Conservation (phyloP, 2,797 vertebrate species). For the Garrulus glandarius region DNA sequence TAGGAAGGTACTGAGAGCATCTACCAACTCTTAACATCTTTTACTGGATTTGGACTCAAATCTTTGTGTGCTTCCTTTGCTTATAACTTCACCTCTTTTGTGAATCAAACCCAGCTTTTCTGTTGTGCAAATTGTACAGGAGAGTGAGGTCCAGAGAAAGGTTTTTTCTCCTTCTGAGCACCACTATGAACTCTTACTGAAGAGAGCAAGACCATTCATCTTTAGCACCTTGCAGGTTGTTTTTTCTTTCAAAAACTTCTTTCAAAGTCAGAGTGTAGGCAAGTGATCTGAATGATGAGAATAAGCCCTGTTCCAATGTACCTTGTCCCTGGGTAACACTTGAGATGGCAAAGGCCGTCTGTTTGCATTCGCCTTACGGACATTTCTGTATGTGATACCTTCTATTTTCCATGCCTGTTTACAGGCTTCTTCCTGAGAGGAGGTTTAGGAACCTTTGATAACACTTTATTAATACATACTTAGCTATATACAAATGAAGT, state of each 20-base stretch:
- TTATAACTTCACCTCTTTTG: not conserved
- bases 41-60: not conserved
- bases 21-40: not conserved
- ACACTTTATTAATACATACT: not conserved
- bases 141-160: not conserved
- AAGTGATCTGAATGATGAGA: not conserved
- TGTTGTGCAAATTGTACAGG: not conserved
- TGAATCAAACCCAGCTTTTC: constrained; percentile 19
- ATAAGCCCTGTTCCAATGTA: not conserved
- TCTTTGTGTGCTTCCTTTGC: not conserved
- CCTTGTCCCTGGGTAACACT: not conserved
- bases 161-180: not conserved
- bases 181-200: not conserved
- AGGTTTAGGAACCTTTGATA: not conserved
- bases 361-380: rapidly evolving
- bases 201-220: constrained; percentile 6
- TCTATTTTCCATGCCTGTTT: not conserved
- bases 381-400: not conserved
- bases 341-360: not conserved
- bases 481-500: not conserved
- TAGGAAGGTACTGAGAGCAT: not conserved
- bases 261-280: not conserved
- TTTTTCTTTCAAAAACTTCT: constrained; percentile 25
- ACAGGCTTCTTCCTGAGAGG: not conserved
- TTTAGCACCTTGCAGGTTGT: not conserved